These are phyloP conservation scores for Oenanthe melanoleuca DNA, from an alignment of 2,113 vertebrate species.

Conservation along the genomic window DNA sequence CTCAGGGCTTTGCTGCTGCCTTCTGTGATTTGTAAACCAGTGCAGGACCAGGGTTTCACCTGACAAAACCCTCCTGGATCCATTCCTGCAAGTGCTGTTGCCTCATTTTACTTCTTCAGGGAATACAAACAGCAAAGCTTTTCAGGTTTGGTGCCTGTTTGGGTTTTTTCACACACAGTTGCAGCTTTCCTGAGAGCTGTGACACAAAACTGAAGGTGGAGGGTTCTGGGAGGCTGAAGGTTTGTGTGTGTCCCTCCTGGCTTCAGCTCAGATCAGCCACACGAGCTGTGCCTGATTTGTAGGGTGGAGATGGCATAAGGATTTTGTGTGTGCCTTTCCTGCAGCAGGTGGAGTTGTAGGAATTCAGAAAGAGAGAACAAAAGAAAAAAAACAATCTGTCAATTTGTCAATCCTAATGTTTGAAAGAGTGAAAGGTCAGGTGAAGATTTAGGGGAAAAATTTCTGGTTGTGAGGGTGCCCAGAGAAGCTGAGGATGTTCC, in stretches of 20 bases:
- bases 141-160: neutral
- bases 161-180: neutral
- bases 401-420: accelerated
- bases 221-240: neutral
- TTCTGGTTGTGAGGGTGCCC: neutral
- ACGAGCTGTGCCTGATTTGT: neutral
- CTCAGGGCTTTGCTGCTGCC: neutral
- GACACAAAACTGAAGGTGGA: accelerated
- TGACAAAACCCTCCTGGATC: accelerated
- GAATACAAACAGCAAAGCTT: neutral
- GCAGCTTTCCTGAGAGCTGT: neutral
- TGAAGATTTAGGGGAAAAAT: neutral
- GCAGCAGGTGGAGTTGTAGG: neutral
- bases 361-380: neutral
- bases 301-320: neutral
- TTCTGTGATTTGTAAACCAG: neutral
- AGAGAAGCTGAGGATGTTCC: neutral
- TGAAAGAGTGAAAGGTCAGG: neutral
- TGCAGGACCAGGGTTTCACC: accelerated
- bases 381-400: neutral
- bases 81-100: neutral
- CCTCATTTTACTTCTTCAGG: neutral
- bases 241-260: neutral
- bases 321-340: neutral
- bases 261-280: neutral